phyloP scores from a whole-genome alignment of 2,888 invertebrate genomes.

The Dinocampus coccinellae region DNA sequence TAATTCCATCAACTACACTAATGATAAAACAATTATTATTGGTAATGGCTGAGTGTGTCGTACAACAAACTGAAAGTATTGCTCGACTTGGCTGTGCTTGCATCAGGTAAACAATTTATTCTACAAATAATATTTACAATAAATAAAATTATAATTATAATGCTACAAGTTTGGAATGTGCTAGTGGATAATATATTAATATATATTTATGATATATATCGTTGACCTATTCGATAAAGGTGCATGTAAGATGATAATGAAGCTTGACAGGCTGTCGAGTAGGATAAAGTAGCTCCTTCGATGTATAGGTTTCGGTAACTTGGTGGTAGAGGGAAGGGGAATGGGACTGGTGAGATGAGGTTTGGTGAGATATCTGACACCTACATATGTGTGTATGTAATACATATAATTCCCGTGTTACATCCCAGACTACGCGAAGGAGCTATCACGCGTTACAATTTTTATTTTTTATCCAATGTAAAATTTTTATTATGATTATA shows the following conservation, averaged over 20 bases:
- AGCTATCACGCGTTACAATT: constrained; percentile 6
- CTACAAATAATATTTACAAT: not conserved
- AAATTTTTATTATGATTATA: not conserved
- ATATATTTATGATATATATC: constrained; percentile 34
- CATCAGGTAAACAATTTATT: constrained; percentile 72
- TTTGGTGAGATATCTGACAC: constrained; percentile 27
- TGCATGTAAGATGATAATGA: constrained; percentile 67
- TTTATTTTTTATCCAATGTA: not conserved
- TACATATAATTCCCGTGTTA: constrained; percentile 18
- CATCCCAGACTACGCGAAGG: constrained; percentile 25
- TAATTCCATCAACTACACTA: constrained; percentile 74
- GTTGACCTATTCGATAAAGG: constrained; percentile 46
- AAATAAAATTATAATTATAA: constrained; percentile 1
- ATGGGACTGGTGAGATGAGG: not conserved
- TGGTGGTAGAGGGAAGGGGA: not conserved
- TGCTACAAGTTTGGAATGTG: constrained; percentile 26
- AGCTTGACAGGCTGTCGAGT: constrained; percentile 67
- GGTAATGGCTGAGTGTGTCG: constrained; percentile 90
- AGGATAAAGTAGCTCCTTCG: constrained; percentile 60
- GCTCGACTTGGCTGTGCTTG: constrained; percentile 94
- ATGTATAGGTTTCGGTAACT: not conserved
- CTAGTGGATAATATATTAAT: constrained; percentile 11
- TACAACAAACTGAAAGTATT: constrained; percentile 90
- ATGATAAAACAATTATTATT: constrained; percentile 88
- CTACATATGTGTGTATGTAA: constrained; percentile 10